These are phyloP conservation scores for Calliopum simillimum DNA, from an alignment of 2,888 invertebrate species.

Conservation along the genomic window DNA sequence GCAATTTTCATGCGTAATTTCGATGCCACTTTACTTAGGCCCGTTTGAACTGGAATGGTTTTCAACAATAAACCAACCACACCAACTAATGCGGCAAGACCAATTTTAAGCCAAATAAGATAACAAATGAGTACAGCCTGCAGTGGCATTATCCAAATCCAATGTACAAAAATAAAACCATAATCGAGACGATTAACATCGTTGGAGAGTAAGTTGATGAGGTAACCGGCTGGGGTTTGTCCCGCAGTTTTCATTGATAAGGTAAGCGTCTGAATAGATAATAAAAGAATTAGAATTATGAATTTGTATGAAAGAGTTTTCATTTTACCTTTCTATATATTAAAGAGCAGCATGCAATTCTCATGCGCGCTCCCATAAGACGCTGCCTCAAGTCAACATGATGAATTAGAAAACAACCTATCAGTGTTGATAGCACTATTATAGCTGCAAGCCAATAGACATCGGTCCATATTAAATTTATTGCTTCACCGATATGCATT, in stretches of 20 bases:
- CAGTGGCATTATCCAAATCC: constrained; percentile 88
- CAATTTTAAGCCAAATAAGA: constrained; percentile 81
- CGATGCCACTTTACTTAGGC: constrained; percentile 64
- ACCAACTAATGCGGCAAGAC: constrained; percentile 81
- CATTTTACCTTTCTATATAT: constrained; percentile 75
- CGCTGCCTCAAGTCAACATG: constrained; percentile 65
- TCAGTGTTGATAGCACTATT: constrained; percentile 60
- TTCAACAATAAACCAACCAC: constrained; percentile 81
- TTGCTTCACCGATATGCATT: constrained; percentile 35
- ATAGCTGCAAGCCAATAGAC: constrained; percentile 60
- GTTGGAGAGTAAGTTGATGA: constrained; percentile 93
- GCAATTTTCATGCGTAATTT: constrained; percentile 81
- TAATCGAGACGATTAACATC: constrained; percentile 94
- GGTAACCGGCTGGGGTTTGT: constrained; percentile 85
- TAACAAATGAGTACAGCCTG: constrained; percentile 75
- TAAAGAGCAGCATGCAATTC: constrained; percentile 76
- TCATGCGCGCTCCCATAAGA: constrained; percentile 73
- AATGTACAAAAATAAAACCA: constrained; percentile 85
- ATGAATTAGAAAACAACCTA: constrained; percentile 64
- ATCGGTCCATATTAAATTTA: constrained; percentile 60
- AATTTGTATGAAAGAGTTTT: background rate
- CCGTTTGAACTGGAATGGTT: constrained; percentile 84
- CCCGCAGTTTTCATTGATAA: constrained; percentile 78
- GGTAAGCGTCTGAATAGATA: constrained; percentile 70
- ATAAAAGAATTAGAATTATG: background rate